These are phyloP conservation scores for Xerus rutilus DNA, from an alignment of 2,797 vertebrate species.

Conservation along the genomic window DNA sequence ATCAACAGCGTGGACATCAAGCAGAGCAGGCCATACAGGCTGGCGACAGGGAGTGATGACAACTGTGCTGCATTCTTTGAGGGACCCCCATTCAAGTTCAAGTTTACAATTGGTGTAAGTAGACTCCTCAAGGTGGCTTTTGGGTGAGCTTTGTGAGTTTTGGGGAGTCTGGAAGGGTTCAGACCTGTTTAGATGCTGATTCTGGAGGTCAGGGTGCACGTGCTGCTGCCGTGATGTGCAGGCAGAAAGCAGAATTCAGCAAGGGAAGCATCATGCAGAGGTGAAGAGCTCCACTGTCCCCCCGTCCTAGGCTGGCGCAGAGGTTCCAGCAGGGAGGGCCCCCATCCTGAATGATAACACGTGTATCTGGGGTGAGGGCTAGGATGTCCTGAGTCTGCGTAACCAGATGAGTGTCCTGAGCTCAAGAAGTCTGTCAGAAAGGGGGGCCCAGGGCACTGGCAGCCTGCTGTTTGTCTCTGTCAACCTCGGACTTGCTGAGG, in stretches of 20 bases:
- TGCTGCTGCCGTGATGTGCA: fast-evolving
- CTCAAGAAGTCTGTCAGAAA: neutral
- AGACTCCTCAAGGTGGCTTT: neutral
- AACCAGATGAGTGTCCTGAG: too few relatives aligned
- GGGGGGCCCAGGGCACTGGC: neutral
- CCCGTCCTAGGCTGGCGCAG: fast-evolving
- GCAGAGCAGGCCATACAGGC: slow-evolving; percentile 94
- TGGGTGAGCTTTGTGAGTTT: neutral
- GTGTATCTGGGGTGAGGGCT: fast-evolving
- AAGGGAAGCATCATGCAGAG: fast-evolving
- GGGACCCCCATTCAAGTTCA: slow-evolving; percentile 97
- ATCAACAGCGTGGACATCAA: slow-evolving; percentile 97
- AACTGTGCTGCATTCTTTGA: slow-evolving; percentile 93
- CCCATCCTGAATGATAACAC: fast-evolving
- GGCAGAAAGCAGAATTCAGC: neutral
- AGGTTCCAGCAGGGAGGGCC: neutral
- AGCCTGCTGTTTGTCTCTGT: neutral
- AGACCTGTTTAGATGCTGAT: neutral
- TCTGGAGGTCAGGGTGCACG: fast-evolving
- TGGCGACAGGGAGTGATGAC: slow-evolving; percentile 95
- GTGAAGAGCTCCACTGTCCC: neutral
- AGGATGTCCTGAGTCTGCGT: too few relatives aligned
- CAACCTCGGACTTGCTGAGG: neutral
- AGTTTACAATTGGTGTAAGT: slow-evolving; percentile 94
- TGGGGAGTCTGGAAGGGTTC: neutral